Percentiles rank a stretch among this genome's conserved stretches.
These are phyloP conservation scores for Andrena chrysosceles DNA, from an alignment of 2,888 invertebrate genomes.

Conservation along the genomic window DNA sequence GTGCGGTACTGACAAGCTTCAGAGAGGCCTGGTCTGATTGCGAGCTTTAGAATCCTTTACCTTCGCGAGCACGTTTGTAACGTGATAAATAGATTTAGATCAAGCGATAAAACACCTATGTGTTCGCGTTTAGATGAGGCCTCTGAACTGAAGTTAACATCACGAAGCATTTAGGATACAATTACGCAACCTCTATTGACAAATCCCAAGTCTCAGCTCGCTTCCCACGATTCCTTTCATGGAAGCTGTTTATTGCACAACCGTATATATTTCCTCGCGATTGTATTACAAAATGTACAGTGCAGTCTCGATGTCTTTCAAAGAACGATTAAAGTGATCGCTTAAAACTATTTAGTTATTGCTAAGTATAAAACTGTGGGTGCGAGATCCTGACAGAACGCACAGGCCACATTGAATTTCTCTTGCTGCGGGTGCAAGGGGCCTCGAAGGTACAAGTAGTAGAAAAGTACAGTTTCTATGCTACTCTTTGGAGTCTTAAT, in stretches of 20 bases:
- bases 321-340: conserved; percentile 14
- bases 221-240: conserved; percentile 7
- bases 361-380: conserved; percentile 41
- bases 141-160: too few relatives aligned
- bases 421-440: neutral
- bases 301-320: conserved; percentile 23
- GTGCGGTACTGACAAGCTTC: neutral
- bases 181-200: neutral
- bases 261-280: conserved; percentile 25
- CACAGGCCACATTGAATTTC: conserved; percentile 2
- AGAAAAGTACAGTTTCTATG: conserved; percentile 33
- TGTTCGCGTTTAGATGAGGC: too few relatives aligned
- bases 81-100: too few relatives aligned
- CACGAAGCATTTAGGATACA: too few relatives aligned
- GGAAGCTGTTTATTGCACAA: conserved; percentile 53
- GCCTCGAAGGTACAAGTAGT: conserved; percentile 48
- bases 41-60: too few relatives aligned
- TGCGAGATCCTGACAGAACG: conserved; percentile 21
- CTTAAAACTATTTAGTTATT: conserved; percentile 32
- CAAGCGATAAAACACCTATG: too few relatives aligned
- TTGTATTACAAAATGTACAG: conserved; percentile 45
- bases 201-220: conserved; percentile 4
- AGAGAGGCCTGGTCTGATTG: too few relatives aligned
- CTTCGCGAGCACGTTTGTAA: too few relatives aligned
- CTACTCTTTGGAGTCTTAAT: conserved; percentile 39